Evolutionary conservation across 2,113 vertebrate genomes (phyloP), one percentile per base, ranked within the genome.

Genomic region (Scolopax mira): DNA sequence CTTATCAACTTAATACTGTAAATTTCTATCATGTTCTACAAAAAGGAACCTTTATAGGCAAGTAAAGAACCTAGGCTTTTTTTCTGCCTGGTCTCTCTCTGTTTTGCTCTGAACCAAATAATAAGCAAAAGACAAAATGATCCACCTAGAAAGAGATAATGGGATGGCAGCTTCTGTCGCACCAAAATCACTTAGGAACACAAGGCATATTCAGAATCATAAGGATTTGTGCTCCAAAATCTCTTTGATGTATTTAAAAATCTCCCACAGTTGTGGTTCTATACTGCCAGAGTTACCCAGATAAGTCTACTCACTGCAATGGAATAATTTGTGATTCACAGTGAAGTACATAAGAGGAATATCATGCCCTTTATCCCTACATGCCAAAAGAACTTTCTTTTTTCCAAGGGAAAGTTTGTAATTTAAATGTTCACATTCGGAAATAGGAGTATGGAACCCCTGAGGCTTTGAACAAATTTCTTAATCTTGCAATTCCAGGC

Each of bases 401-500:
- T 85, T 93, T 89, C 80, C 74, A 60, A 87, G 58, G 54, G 35
- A 92, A 41, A 82, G 54, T 55, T 57, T 95, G 65, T 85, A 85
- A 91, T 94, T 94, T 93, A 91, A 93, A 87, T 84, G 79, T 37
- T 93, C 33, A 79, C 71, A 87, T n/a, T 89, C 2, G 0, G 79
- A 95, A 93, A 85, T 3, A 5, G 73, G 51, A 92, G 64, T 88
- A 75, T 66, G 71, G 81, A 95, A 89, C 64, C 74, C 87, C 87
- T 65, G 79, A 91, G 79, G 85, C 71, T 85, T 85, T 87, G 69
- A 86, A 90, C 60, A 93, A 93, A 69, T 83, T 93, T 78, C 90
- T 93, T 86, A 94, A 93, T 93, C 82, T 93, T 95, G 64, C 64
- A 92, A 18, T 86, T 90, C 67, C 82, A 88, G 82, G 35, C 51